Evolutionary conservation across 1,140 invertebrate genomes (phyloP), one percentile per base, ranked within the genome.

Genomic region (Heliothis virescens): DNA sequence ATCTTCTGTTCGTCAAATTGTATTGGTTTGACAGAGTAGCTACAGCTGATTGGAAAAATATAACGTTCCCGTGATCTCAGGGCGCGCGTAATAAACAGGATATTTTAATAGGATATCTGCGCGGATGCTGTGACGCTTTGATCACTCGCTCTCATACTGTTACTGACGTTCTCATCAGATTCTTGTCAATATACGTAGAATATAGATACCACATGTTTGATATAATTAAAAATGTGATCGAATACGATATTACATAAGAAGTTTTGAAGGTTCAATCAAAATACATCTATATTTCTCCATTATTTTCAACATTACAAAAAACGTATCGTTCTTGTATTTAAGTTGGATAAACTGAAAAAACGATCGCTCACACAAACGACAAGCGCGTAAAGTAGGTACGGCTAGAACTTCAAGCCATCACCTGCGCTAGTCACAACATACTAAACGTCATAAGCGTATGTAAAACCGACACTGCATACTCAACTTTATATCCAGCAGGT

Each of bases 41-140:
- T 69, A 52, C 16, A 52, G 65, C 47, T 69, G 65, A 69, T 69
- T 69, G 65, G 65, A 52, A 69, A 52, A 69, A 69, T 69, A 69
- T 69, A 1, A 26, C 18, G 48, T 69, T 21, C 16, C 18, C 16
- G n/a, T 52, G 12, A 52, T 69, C 65, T 69, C 16, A 69, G 21
- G 65, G 47, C 65, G 48, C 63, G 34, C 15, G 65, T 69, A 15
- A 69, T 69, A 48, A 69, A 52, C 48, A 52, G 47, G 65, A 65
- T 69, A 69, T 50, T 69, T 69, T 52, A 69, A 69, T 69, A 18
- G 65, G 65, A 48, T 69, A 48, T 48, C 65, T 26, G 10, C 26
- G 16, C 41, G 12, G n/a, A 47, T 48, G 63, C 41, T 67, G 16
- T 48, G 63, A 50, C 10, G 48, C 15, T 48, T 13, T 63, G 15